Conservation (phyloP, 1,140 invertebrate genomes). For the Apis cerana region DNA sequence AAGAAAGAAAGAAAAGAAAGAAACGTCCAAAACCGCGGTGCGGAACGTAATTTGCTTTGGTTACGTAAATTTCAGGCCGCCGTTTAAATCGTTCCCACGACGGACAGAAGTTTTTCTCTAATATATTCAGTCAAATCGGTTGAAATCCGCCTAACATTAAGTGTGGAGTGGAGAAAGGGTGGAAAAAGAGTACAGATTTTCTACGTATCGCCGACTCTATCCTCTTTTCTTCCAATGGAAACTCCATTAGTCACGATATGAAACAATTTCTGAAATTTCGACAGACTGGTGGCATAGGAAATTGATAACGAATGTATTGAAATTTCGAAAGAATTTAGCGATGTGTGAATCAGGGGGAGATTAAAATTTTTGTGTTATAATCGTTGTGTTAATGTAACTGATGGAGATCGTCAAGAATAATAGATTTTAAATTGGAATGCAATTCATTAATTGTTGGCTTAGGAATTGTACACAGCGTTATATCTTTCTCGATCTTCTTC, state of each 20-base stretch:
- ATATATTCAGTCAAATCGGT: slow-evolving; percentile 51
- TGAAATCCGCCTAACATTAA: slow-evolving; percentile 37
- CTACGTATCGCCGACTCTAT: slow-evolving; percentile 23
- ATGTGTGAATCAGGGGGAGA: not conserved
- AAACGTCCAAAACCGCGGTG: slow-evolving; percentile 3
- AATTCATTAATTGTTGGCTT: too few relatives aligned
- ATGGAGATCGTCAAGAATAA: too few relatives aligned
- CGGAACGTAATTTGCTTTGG: slow-evolving; percentile 62
- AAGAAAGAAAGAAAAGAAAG: not conserved
- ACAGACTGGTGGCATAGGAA: not conserved
- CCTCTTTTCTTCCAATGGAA: slow-evolving; percentile 28
- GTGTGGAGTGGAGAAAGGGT: not conserved
- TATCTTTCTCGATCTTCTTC: too few relatives aligned
- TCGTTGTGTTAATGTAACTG: not conserved
- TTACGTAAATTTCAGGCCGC: slow-evolving; percentile 61
- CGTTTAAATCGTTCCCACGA: slow-evolving; percentile 54
- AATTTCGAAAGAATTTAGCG: not conserved
- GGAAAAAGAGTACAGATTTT: slow-evolving; percentile 6
- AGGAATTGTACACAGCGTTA: too few relatives aligned
- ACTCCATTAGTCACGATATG: slow-evolving; percentile 50
- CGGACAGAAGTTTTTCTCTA: slow-evolving; percentile 45
- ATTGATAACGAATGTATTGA: not conserved
- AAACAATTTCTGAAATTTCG: slow-evolving; percentile 49
- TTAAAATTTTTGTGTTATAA: not conserved
- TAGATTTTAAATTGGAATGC: too few relatives aligned